Base-by-base conservation (phyloP, 2,797 vertebrate genomes). In the Heliangelus exortis region DNA sequence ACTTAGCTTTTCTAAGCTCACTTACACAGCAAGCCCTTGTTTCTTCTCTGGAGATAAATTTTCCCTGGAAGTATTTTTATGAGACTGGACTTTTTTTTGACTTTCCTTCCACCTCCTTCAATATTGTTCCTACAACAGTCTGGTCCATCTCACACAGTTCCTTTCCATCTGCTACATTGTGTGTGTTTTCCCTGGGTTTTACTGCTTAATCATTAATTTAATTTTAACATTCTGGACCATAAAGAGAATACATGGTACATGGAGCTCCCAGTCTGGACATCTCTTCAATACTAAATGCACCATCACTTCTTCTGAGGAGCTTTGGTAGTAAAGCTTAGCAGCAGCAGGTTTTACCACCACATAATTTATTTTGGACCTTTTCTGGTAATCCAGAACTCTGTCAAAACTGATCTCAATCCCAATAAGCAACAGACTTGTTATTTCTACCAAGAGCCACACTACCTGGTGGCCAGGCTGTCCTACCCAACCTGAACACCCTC, bases 151-250 rank as follows among this genome's bases (percentile, higher is more conserved):
- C 84, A 90, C 62, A 68, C 59, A 22, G 63, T 48, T 85, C n/a
- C 84, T 75, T 95, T 94, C 96, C 94, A 95, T 85, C 88, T 96
- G 91, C 87, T 91, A 84, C 53, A 91, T 92, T 94, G 94, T 82
- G 68, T 62, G 87, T 92, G 39, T 80, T 87, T 95, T 55, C 34
- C 69, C 78, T 95, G 78, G 7, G 51, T 94, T 95, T 93, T 36
- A 65, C 41, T 87, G 55, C 31, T 34, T 12, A n/a, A 55, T 91
- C 34, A 25, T 48, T 15, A 84, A 68, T 47, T 45, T 65, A 61
- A 61, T 79, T 89, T 63, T 6, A 86, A 92, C 84, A 50, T 29
- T 15, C 19, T 71, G 68, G 75, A 76, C 63, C 25, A 23, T 11
- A 39, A 48, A 59, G 12, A 85, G 10, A 76, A 51, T 73, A 53